Evolutionary conservation across 2,888 invertebrate genomes (phyloP), one percentile per base, ranked within the genome.

Genomic region (Pammene fasciana): DNA sequence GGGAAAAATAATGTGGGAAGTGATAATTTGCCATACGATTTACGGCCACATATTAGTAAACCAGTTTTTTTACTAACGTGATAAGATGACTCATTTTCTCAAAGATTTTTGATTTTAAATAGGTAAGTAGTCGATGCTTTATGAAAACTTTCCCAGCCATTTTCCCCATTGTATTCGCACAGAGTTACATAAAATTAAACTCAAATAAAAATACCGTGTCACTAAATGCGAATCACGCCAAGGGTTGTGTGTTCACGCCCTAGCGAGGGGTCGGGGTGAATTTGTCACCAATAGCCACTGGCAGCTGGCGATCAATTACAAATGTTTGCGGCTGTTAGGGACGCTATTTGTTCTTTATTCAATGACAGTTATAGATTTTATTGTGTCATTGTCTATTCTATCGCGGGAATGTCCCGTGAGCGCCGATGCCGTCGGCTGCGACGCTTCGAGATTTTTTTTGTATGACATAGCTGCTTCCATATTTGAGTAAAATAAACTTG

Each of bases 321-420:
- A 84, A 76, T 87, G 88, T 90, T 89, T 89, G 89, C 84, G 89
- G 87, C 86, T 86, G 88, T 89, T 89, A 85, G 86, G 86, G 86
- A 84, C 79, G 84, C 86, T 81, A 90, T 91, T 86, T 83, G 85
- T 86, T 84, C 84, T 84, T 89, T 88, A 90, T 90, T 86, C 82
- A 84, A 85, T 84, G 88, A 87, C 86, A 87, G 85, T 90, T 88
- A 88, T 82, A 85, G 81, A 82, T 86, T 86, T 83, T 79, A 84
- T 85, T 86, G 83, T 83, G 50, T 61, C 65, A 65, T 71, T 66
- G 72, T 72, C 73, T 67, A 18, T n/a, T 9, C 43, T 38, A 9
- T 34, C 36, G 65, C 61, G 68, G 60, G 61, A 14, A 34, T 36
- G 38, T 45, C 36, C 26, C 26, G 26, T 26, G 26, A 26, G 26